Base-by-base conservation (phyloP, 1,140 invertebrate species). In the Lasioglossum albipes region DNA sequence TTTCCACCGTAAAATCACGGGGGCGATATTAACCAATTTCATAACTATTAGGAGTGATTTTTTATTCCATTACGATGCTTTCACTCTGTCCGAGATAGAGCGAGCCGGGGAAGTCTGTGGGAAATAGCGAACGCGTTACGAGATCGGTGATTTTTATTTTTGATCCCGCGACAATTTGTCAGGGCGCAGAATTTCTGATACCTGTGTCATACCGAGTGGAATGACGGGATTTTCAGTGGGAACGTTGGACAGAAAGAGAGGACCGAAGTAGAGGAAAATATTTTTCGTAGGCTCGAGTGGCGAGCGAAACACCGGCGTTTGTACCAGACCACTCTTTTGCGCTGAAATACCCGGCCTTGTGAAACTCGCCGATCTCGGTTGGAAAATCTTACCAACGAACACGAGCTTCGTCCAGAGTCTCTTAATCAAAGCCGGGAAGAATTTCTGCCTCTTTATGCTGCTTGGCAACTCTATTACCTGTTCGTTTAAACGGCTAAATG, bases 121-220 rank as follows among this genome's bases (percentile, higher is more conserved):
- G 27, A 49, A 49, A 49, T 13, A 10, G 10, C 45, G 45, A 7
- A 57, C 31, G 31, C 49, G 18, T 71, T 41, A 41, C 18, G 1
- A 16, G 69, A 71, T 57, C 31, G 31, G 36, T 4, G 36, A 16
- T 42, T 72, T 59, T 42, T 9, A 54, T 41, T 41, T 72, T 72
- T 72, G 54, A 72, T 72, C 52, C 36, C 36, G 54, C 31, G n/a
- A 13, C 54, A 59, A 72, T 72, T 41, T 72, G 54, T 72, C 70
- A 7, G 7, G 12, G 31, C 36, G 57, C 52, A 13, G 13, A 54
- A 59, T n/a, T 42, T 7, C n/a, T 22, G 36, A 42, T 22, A 20
- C 54, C 20, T 10, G 36, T 27, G n/a, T 42, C 59, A 12, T 20
- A 31, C 2, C 13, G 52, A 16, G 42, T 31, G 13, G n/a, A 45